Evolutionary conservation across 2,113 vertebrate genomes (phyloP), one percentile per base, ranked within the genome.

Genomic region (Apodemus speciosus): DNA sequence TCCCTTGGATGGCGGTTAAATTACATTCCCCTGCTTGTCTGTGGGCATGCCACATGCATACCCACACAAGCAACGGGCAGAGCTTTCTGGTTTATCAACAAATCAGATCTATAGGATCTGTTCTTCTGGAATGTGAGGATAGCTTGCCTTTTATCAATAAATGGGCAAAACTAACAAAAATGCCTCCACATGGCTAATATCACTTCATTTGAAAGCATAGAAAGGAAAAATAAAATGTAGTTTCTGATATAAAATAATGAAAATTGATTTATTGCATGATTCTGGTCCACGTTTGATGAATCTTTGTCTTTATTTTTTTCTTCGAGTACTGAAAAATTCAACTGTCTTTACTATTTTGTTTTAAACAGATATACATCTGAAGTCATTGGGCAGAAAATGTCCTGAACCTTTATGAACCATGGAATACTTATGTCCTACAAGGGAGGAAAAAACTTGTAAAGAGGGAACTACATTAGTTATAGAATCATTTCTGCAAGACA

Each of bases 241-340:
- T 92, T 64, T 94, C 43, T 80, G 3, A 21, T 40, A 53, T 86
- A 75, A 90, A 80, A 30, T 64, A 76, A 77, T 88, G 38, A 85
- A 68, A 58, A 80, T 3, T 75, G 88, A 91, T 7, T 64, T 75
- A 71, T 71, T 76, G 66, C 20, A 94, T 92, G 68, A 71, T 88
- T 90, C 80, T 85, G 25, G 2, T 15, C 16, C 35, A 56, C 66
- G 25, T 56, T 96, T 89, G 66, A 77, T 64, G 16, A 94, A 60
- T 18, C n/a, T 72, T 95, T 91, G 10, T 68, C 27, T 90, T 95
- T 92, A 35, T 62, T 93, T 95, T n/a, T 90, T 56, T 9, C 46
- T 30, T 83, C 38, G 66, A 85, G 51, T 85, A 46, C 18, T 18
- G 86, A 64, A 81, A 88, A 88, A 84, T 21, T 94, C 62, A 66